Conservation (phyloP, 2,797 vertebrate genomes). For the Bovichtus diacanthus region DNA sequence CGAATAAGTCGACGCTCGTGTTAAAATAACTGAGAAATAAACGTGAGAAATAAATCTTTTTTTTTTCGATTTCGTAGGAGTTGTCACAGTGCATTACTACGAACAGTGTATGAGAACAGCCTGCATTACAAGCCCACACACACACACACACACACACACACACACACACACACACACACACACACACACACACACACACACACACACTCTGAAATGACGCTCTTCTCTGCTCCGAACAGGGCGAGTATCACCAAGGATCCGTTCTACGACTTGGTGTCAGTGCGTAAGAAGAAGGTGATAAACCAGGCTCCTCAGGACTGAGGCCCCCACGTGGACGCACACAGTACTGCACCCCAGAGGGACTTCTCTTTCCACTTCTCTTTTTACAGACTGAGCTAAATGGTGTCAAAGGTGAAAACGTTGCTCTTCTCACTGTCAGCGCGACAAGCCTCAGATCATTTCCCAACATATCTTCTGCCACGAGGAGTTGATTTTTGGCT, state of each 20-base stretch:
- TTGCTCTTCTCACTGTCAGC: not conserved
- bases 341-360: not conserved
- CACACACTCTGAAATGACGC: not conserved
- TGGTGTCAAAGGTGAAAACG: constrained; percentile 3
- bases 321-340: constrained; percentile 27
- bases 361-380: constrained; percentile 58
- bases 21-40: too few relatives aligned
- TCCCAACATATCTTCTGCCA: not conserved
- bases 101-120: too few relatives aligned
- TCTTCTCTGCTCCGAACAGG: constrained; percentile 74
- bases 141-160: not conserved
- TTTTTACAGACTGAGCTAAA: constrained; percentile 29
- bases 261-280: constrained; percentile 95
- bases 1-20: too few relatives aligned
- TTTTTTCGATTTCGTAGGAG: too few relatives aligned
- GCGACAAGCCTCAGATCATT: not conserved
- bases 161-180: not conserved
- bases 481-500: not conserved
- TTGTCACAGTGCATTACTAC: too few relatives aligned
- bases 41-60: too few relatives aligned
- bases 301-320: constrained; percentile 79
- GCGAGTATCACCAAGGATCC: constrained; percentile 95
- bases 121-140: not conserved
- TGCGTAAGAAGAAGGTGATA: constrained; percentile 94
- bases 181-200: not conserved